phyloP scores from a whole-genome alignment of 2,113 vertebrate species.

The Tenebrosternarchus preto region DNA sequence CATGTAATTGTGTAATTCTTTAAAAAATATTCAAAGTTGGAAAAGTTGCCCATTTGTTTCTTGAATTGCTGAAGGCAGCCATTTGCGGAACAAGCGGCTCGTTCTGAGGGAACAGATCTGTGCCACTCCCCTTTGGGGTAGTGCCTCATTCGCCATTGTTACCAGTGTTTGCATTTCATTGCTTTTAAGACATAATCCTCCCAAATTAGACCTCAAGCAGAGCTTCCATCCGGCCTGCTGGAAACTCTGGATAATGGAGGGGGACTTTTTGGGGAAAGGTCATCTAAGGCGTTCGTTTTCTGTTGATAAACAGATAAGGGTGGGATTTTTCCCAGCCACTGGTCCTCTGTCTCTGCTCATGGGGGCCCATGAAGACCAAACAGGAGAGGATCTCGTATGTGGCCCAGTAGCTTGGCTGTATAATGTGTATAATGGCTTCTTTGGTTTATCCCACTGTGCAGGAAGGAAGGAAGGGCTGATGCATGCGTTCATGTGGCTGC shows the following conservation, averaged over 20 bases:
- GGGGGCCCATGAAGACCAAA: background rate
- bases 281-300: background rate
- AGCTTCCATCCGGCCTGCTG: conserved; percentile 20
- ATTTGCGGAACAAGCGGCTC: conserved; percentile 31
- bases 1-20: background rate
- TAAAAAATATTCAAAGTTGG: too few relatives aligned
- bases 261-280: background rate
- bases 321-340: background rate
- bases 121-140: conserved; percentile 51
- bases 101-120: conserved; percentile 51
- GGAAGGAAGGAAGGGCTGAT: too few relatives aligned
- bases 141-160: conserved; percentile 41
- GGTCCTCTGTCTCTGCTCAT: background rate
- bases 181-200: conserved; percentile 55
- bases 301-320: background rate
- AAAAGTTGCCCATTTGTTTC: background rate
- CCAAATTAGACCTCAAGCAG: conserved; percentile 54
- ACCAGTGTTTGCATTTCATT: conserved; percentile 51
- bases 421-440: background rate
- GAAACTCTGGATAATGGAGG: background rate
- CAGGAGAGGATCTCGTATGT: background rate
- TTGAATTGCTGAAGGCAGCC: background rate
- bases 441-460: too few relatives aligned
- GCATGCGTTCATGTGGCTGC: background rate
- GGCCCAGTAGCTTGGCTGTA: background rate